A percentile compares a stretch with the other conserved stretches of the same genome.
phyloP scores from a whole-genome alignment of 2,797 vertebrate genomes.

The Avahi laniger region DNA sequence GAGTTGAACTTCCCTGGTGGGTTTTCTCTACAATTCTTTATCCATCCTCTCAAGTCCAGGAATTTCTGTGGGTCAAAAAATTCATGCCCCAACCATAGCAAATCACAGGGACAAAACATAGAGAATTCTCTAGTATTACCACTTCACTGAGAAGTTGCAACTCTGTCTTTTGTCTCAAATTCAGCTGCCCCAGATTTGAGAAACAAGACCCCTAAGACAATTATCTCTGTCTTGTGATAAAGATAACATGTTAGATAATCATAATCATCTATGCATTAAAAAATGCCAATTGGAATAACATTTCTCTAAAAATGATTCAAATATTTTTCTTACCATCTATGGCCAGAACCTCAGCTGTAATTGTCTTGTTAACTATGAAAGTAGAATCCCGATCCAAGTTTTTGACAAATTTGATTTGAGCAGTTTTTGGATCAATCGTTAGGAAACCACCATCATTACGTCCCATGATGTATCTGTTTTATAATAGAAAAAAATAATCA shows the following conservation, averaged over 20 bases:
- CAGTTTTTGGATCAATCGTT: constrained; percentile 87
- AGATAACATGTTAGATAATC: background rate
- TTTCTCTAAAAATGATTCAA: constrained; percentile 35
- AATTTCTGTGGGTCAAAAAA: background rate
- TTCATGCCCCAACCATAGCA: background rate
- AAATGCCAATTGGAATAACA: background rate
- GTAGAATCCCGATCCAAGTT: constrained; percentile 87
- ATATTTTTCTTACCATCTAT: constrained; percentile 88
- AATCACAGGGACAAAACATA: background rate
- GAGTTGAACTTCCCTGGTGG: background rate
- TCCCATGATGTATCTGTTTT: constrained; percentile 89
- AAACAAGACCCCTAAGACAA: background rate
- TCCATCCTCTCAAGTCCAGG: background rate
- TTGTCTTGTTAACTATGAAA: constrained; percentile 87
- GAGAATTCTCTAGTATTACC: background rate
- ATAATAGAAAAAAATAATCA: constrained; percentile 59
- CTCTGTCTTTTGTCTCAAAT: background rate
- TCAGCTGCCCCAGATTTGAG: background rate
- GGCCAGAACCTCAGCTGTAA: constrained; percentile 89
- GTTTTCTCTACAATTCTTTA: background rate
- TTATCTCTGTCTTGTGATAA: background rate
- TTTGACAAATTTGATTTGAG: constrained; percentile 90
- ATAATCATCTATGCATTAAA: background rate
- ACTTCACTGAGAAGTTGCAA: background rate
- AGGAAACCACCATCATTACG: constrained; percentile 90